A percentile compares a stretch with the other conserved stretches of the same genome.
These are phyloP conservation scores for Cyprinodon tularosa DNA, from an alignment of 2,113 vertebrate genomes.

Conservation along the genomic window DNA sequence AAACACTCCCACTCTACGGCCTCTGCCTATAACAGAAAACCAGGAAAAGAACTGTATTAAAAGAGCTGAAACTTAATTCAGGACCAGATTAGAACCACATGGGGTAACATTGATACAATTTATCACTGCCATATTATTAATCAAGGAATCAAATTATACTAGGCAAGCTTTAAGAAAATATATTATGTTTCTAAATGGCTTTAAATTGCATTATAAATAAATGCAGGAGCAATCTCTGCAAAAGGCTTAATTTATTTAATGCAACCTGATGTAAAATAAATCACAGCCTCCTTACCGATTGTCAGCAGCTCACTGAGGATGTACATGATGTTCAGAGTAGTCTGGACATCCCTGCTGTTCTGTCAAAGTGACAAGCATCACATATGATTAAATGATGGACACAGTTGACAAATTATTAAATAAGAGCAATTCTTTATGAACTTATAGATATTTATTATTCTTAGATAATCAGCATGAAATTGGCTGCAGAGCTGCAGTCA, in stretches of 20 bases:
- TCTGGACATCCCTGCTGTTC: constrained; percentile 91
- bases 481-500: background rate
- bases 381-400: constrained; percentile 16
- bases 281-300: constrained; percentile 81
- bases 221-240: background rate
- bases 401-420: background rate
- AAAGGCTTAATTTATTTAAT: background rate
- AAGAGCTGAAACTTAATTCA: background rate
- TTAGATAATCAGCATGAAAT: background rate
- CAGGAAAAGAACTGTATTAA: constrained; percentile 2
- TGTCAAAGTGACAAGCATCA: constrained; percentile 71
- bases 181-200: background rate
- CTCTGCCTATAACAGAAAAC: constrained; percentile 81
- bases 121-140: background rate
- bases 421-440: background rate
- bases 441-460: background rate
- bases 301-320: constrained; percentile 93
- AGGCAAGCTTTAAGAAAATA: background rate
- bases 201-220: background rate
- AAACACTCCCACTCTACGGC: constrained; percentile 86
- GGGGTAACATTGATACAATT: background rate
- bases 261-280: background rate
- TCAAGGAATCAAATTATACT: background rate
- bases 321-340: constrained; percentile 89
- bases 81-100: background rate